Evolutionary conservation across 2,888 invertebrate species (phyloP), one percentile per base, ranked within the genome.

Genomic region (Macropis europaea): DNA sequence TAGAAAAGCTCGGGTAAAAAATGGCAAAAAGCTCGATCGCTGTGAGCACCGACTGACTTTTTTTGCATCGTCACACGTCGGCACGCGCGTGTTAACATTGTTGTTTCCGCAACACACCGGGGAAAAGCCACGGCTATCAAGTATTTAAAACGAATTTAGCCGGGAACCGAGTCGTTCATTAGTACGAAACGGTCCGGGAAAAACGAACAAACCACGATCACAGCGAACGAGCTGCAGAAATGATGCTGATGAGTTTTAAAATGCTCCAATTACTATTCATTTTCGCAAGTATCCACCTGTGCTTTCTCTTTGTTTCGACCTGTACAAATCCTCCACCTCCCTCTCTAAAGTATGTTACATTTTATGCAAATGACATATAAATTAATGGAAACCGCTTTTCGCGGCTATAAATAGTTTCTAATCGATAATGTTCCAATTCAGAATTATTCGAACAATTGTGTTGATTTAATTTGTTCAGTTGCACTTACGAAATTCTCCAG

Each of bases 161-260:
- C 54, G 38, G 63, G 59, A 32, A 56, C 43, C 66, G 56, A 62
- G 78, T 76, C 74, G 63, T 82, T 78, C 73, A 73, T 73, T 73
- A 73, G 70, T 45, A 52, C 68, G 77, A 70, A n/a, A 69, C 53
- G 53, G 63, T 19, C 40, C 61, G 73, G 50, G 61, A 54, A 66
- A 72, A 75, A 70, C 67, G 71, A 64, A 69, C 80, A 62, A 76
- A 42, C 72, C 57, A 13, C 52, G 45, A 66, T 73, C 73, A 52
- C 72, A 77, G 74, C 60, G 59, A 63, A 77, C 64, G 72, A 66
- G 72, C 63, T 48, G 61, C 60, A 70, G 64, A 76, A 84, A 80
- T 73, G 75, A 81, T 75, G 79, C 67, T 83, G 82, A 85, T 78
- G 85, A 84, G 81, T 80, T 83, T 85, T 81, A 79, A 85, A 85